These are phyloP conservation scores for Drosophila leontia DNA, from an alignment of 1,140 invertebrate genomes.

Conservation along the genomic window DNA sequence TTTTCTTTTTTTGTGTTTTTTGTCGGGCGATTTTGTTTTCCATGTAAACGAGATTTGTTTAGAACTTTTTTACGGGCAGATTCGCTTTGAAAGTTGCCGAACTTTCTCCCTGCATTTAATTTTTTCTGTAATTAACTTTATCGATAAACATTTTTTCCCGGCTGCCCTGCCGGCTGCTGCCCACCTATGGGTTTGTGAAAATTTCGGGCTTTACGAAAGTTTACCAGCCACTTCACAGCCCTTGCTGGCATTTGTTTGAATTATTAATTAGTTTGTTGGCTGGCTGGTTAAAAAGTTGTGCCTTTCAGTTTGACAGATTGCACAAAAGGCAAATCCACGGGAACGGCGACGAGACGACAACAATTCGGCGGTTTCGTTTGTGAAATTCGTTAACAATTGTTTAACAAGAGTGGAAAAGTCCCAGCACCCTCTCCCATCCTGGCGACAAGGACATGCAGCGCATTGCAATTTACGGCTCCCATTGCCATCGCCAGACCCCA, in stretches of 20 bases:
- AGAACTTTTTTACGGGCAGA: slow-evolving; percentile 46
- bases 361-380: slow-evolving; percentile 64
- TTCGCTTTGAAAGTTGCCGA: slow-evolving; percentile 43
- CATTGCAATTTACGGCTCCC: slow-evolving; percentile 66
- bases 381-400: slow-evolving; percentile 72
- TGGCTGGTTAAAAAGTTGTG: slow-evolving; percentile 48
- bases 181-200: slow-evolving; percentile 37
- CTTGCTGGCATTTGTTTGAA: slow-evolving; percentile 46
- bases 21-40: slow-evolving; percentile 25
- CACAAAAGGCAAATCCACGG: slow-evolving; percentile 27
- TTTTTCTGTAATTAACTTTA: slow-evolving; percentile 65
- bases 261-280: slow-evolving; percentile 69
- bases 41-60: slow-evolving; percentile 49
- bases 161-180: neutral
- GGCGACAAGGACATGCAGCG: slow-evolving; percentile 48
- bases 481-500: slow-evolving; percentile 25
- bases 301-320: slow-evolving; percentile 67
- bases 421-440: slow-evolving; percentile 4
- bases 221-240: slow-evolving; percentile 37
- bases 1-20: neutral
- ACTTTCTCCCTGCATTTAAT: slow-evolving; percentile 39
- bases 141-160: slow-evolving; percentile 53
- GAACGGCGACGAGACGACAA: slow-evolving; percentile 26
- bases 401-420: slow-evolving; percentile 52
- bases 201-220: slow-evolving; percentile 29